Conservation (phyloP, 2,797 vertebrate genomes). For the Gymnothorax javanicus region DNA sequence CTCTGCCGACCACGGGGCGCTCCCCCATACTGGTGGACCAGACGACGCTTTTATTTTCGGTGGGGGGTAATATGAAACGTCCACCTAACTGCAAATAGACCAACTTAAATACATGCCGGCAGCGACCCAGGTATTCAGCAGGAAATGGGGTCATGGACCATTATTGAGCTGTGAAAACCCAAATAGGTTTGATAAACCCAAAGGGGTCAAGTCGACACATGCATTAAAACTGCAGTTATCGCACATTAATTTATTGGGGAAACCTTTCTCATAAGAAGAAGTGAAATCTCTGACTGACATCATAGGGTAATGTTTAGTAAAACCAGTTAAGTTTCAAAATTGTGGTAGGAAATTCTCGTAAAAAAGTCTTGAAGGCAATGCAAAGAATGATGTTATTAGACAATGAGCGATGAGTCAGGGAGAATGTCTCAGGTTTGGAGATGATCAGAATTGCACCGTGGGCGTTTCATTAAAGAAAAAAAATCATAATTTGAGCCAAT, state of each 20-base stretch:
- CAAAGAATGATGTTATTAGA: no score
- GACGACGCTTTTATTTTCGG: slow-evolving; percentile 35
- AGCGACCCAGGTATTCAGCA: neutral
- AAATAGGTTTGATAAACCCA: slow-evolving; percentile 1
- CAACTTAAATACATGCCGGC: slow-evolving; percentile 20
- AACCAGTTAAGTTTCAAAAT: neutral
- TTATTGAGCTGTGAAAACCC: neutral
- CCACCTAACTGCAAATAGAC: slow-evolving; percentile 28
- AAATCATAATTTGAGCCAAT: neutral
- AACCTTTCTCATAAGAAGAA: neutral
- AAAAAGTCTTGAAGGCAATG: no score
- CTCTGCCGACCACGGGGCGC: neutral
- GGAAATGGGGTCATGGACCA: neutral
- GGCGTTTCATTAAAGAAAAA: neutral
- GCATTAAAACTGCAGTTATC: neutral
- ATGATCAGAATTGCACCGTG: neutral
- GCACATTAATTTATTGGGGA: neutral
- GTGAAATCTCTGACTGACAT: neutral
- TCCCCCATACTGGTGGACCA: neutral
- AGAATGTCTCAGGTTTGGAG: neutral
- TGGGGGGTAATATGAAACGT: slow-evolving; percentile 31
- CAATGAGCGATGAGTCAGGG: neutral
- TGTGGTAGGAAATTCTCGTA: neutral
- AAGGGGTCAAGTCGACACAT: neutral
- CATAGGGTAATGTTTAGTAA: neutral